Evolutionary conservation across 2,797 vertebrate genomes (phyloP), one percentile per base, ranked within the genome.

Genomic region (Bradypus variegatus): DNA sequence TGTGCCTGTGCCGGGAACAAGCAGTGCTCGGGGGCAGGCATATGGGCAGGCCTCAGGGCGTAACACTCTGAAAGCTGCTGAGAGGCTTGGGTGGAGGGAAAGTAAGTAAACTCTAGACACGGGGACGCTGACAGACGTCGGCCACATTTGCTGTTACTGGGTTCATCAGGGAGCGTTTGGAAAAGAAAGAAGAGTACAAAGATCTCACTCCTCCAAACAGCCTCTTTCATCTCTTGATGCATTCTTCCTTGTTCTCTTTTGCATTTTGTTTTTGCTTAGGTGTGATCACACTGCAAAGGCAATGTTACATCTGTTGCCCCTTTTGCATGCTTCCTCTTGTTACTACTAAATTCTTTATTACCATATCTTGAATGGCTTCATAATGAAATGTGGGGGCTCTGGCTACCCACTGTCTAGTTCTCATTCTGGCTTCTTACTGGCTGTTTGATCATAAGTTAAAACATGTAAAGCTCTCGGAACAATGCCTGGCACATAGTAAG

Each of bases 121-220:
- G 13, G 27, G 65, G 16, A 2, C 0, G 0, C 21, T 2, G 8
- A 36, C 8, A 13, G 0, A 1, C 29, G 0, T 14, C 4, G 84
- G 33, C 65, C 0, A 0, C 23, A 36, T 88, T 31, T 77, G 55
- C 36, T 23, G 41, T 27, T 25, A 1, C 36, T 21, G 23, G 5
- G 33, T 6, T 70, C 45, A 1, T 6, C 16, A 19, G 36, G 41
- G 82, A 55, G 50, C 41, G 4, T 67, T 48, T 50, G 60, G 48
- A 31, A 41, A 48, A 65, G 19, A 16, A 86, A 41, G 69, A 76
- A 2, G 23, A 78, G 55, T 19, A 3, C 14, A n/a, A 55, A 60
- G 60, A n/a, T 73, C 73, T 88, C 36, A 29, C 83, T 33, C 62
- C 87, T 84, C 15, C 72, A 53, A 18, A 70, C 23, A 58, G 80